Base-by-base conservation (phyloP, 2,113 vertebrate genomes). In the Ptyas mucosa region DNA sequence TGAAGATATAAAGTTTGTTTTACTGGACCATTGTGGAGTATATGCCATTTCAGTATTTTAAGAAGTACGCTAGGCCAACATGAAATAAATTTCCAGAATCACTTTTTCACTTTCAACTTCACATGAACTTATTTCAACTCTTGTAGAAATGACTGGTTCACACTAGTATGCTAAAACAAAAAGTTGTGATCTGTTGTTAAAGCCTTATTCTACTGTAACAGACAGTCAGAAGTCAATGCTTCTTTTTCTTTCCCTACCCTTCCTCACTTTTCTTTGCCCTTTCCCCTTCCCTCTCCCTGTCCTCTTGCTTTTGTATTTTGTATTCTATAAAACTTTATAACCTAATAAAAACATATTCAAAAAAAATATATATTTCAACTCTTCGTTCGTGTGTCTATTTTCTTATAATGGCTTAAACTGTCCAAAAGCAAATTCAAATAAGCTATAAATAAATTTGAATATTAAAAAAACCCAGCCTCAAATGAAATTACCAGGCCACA, bases 401-500 rank as follows among this genome's bases (percentile, higher is more conserved):
- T 58, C 3, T 58, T 18, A 23, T 51, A 52, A 18, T 24, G 24
- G 12, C 9, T 92, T 89, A 15, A 85, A 89, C 5, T 24, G 14
- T 54, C 85, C 7, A 46, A 89, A 89, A 81, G 26, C 9, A 51
- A 89, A 58, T 89, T 46, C 20, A 43, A 55, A 89, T 39, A 89
- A 26, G 8, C 18, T 43, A 43, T 43, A 92, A 88, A 15, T 34
- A n/a, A 88, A 55, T 34, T 29, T 43, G 54, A 53, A 23, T 21
- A 8, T 89, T 43, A 23, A 88, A 34, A 34, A 61, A 54, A 4
- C n/a, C 8, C 2, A 21, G 12, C 15, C 55, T 15, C 43, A 49
- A 57, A 87, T 86, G 69, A 89, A 87, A 23, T 98, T 98, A 98
- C 98, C 98, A 98, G 94, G 92, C 96, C 98, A 98, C 98, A 94